These are phyloP conservation scores for Choloepus hoffmanni DNA, from an alignment of 2,113 vertebrate genomes.

Conservation along the genomic window DNA sequence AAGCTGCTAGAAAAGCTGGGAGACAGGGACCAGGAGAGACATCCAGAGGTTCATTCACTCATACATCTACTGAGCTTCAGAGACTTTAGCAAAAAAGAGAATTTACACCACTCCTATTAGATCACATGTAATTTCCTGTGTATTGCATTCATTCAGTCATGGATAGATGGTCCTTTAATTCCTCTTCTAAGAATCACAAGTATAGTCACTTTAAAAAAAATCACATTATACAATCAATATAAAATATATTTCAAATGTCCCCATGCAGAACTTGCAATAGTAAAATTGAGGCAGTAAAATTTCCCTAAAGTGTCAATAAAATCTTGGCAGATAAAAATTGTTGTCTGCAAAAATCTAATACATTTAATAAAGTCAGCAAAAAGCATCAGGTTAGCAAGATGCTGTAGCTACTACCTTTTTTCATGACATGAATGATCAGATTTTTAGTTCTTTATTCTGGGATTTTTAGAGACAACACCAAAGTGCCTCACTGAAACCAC, in stretches of 20 bases:
- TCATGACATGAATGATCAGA: not conserved
- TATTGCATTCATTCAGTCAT: not conserved
- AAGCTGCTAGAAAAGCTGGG: not conserved
- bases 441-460: not conserved
- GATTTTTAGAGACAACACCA: not conserved
- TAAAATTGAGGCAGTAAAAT: not conserved
- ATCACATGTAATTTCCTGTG: not conserved
- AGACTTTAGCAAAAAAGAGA: not conserved
- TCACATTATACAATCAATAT: not conserved
- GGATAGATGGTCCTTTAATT: not conserved
- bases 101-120: not conserved
- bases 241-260: conserved; percentile 19
- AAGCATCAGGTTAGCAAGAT: not conserved
- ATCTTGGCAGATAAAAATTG: not conserved
- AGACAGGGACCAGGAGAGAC: not conserved
- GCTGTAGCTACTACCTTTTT: not conserved
- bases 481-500: not conserved
- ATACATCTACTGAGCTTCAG: too few relatives aligned
- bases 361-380: not conserved
- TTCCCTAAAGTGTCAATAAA: not conserved
- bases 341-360: not conserved
- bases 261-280: not conserved
- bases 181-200: not conserved
- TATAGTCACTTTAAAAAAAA: not conserved
- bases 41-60: not conserved